Base-by-base conservation (phyloP, 2,888 invertebrate genomes). In the Apoda limacodes region DNA sequence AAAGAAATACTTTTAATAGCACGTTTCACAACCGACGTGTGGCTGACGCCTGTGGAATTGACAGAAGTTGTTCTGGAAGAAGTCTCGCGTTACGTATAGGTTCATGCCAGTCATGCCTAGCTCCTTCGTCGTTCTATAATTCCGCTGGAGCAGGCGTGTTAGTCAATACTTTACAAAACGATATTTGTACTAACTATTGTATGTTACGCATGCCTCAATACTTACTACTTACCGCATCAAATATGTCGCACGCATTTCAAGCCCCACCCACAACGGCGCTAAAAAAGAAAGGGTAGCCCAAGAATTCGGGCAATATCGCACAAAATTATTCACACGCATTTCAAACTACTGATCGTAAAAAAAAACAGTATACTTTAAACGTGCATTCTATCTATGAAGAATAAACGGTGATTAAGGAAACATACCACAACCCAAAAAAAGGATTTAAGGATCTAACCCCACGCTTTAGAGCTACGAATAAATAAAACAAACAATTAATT, bases 1-100 rank as follows among this genome's bases (percentile, higher is more conserved):
- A 60, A 64, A 64, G 59, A 55, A 55, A 61, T 53, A 60, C 48
- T 47, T 52, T 55, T 58, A 70, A 67, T 68, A 76, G 75, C 74
- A 75, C 76, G 76, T 63, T 61, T 78, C 78, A 76, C 76, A 78
- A 78, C 76, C 76, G 67, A 68, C 65, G 72, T 75, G 69, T 64
- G 76, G 76, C 74, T 50, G 61, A 59, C 57, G 72, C 72, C 60
- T 55, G 58, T 53, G 60, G 50, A 75, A 75, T 75, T 75, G 76
- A 76, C 76, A 70, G 59, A 55, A 66, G 55, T 52, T 53, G 49
- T 50, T 50, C 50, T 51, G 45, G 48, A 35, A 34, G 9, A 14
- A 24, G 23, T 26, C 26, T 32, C 23, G 30, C 39, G 52, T 66
- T 70, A 71, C 65, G 67, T 66, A 69, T 55, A 65, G 55, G 43